Evolutionary conservation across 2,888 invertebrate genomes (phyloP).

Genomic region (Lutraria lutraria): DNA sequence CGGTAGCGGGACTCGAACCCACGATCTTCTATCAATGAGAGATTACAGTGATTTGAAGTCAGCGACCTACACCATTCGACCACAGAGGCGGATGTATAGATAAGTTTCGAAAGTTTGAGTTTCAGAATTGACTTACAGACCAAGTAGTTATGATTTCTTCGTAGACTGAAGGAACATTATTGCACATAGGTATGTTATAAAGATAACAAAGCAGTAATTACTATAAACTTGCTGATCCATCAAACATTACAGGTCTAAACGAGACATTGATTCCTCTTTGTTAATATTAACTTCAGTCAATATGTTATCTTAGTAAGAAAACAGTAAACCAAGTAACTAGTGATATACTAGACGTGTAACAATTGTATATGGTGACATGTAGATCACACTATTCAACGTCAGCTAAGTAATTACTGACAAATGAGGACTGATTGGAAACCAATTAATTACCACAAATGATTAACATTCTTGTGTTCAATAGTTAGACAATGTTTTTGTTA

Average conservation of each 20-base stretch:
- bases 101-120: background rate
- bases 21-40: no score
- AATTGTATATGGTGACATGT: background rate
- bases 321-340: background rate
- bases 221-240: background rate
- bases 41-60: no score
- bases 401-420: slow-evolving; percentile 23
- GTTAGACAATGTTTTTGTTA: background rate
- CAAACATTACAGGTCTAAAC: background rate
- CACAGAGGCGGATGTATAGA: background rate
- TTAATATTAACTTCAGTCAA: background rate
- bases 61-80: no score
- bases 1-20: no score
- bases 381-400: slow-evolving; percentile 3
- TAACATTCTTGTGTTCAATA: background rate
- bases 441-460: slow-evolving; percentile 15
- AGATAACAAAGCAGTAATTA: background rate
- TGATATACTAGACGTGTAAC: background rate
- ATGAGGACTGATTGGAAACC: slow-evolving; percentile 15
- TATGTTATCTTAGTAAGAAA: background rate
- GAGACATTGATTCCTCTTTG: background rate
- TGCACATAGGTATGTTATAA: background rate
- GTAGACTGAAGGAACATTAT: background rate
- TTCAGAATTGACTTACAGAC: no score
- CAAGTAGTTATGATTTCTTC: background rate